phyloP scores from a whole-genome alignment of 2,797 vertebrate genomes.

The Brachyrhaphis roseni region DNA sequence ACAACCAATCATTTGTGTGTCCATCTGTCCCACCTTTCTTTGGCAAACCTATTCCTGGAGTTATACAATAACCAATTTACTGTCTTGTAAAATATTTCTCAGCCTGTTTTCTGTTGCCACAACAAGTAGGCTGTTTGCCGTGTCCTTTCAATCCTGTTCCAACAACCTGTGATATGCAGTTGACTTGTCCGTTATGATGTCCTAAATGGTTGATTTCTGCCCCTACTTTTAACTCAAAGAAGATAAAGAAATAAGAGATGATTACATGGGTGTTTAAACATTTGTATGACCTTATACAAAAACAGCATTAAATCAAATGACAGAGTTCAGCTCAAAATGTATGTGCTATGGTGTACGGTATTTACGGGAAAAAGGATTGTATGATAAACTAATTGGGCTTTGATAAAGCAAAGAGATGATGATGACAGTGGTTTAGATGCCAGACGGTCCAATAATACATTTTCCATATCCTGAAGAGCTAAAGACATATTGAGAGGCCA shows the following conservation, averaged over 20 bases:
- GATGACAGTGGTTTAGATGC: not conserved
- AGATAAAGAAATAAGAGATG: not conserved
- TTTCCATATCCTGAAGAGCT: not conserved
- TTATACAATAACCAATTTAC: not conserved
- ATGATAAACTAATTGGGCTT: not conserved
- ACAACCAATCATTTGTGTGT: slow-evolving; percentile 13
- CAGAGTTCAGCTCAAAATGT: not conserved
- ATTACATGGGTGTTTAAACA: not conserved
- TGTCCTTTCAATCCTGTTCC: slow-evolving; percentile 22
- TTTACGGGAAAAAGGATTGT: not conserved
- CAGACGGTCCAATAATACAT: not conserved
- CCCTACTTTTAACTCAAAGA: not conserved
- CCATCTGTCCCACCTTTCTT: slow-evolving; percentile 8
- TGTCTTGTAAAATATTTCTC: not conserved
- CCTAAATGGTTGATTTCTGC: not conserved
- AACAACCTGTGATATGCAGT: slow-evolving; percentile 10
- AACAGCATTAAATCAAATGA: not conserved
- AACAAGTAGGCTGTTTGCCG: slow-evolving; percentile 9
- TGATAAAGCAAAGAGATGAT: not conserved
- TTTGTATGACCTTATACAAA: not conserved
- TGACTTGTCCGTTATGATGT: slow-evolving; percentile 4
- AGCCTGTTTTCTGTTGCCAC: slow-evolving; percentile 2
- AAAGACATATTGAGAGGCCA: not conserved
- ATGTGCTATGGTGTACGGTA: not conserved
- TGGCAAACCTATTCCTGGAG: slow-evolving; percentile 1